These are phyloP conservation scores for Uloborus diversus DNA, from an alignment of 1,140 invertebrate genomes.

Conservation along the genomic window DNA sequence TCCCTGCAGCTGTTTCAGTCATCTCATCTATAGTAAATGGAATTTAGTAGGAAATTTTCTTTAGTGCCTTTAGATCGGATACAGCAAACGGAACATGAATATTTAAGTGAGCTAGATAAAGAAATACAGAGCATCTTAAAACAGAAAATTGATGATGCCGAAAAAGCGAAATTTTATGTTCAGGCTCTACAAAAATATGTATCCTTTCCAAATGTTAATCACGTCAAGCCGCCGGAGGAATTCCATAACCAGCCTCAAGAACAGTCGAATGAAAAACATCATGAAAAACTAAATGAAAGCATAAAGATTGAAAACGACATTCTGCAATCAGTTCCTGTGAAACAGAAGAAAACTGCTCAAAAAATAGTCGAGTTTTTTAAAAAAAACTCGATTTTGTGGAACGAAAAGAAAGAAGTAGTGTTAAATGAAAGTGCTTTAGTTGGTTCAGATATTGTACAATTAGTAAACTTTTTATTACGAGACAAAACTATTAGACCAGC, in stretches of 20 bases:
- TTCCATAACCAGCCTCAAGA: no score
- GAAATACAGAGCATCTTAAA: neutral
- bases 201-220: neutral
- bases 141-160: neutral
- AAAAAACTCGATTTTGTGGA: neutral
- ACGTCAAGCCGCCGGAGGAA: no score
- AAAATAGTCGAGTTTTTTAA: neutral
- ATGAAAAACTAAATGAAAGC: neutral
- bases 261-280: neutral
- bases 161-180: neutral
- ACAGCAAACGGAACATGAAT: neutral
- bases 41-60: neutral
- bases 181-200: slow-evolving; percentile 21
- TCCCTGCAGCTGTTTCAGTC: neutral
- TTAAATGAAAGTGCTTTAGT: neutral
- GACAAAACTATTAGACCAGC: neutral
- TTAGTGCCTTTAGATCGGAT: neutral
- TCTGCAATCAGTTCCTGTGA: neutral
- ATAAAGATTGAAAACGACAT: neutral
- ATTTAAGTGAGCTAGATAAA: neutral
- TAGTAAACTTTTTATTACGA: neutral
- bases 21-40: neutral
- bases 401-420: neutral
- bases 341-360: neutral
- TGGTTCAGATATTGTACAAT: neutral